Evolutionary conservation across 2,888 invertebrate genomes (phyloP), one percentile per base, ranked within the genome.

Genomic region (Lagria hirta): DNA sequence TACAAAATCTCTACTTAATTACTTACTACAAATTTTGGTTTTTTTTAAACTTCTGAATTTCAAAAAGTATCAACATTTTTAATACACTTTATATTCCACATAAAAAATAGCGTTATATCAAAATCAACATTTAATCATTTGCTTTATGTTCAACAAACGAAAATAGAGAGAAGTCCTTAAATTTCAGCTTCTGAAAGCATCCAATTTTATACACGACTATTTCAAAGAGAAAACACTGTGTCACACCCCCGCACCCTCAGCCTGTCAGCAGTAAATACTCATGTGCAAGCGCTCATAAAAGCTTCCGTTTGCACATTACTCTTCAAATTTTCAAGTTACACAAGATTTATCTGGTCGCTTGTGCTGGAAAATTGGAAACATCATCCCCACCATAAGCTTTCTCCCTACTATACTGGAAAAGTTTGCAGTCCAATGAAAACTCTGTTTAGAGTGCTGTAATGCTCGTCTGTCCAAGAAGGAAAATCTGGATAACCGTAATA

Each of bases 221-320:
- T 37, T 27, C 37, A 23, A 12, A 26, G 23, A 13, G 26, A 40
- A 32, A 22, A 40, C 32, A 30, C n/a, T n/a, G n/a, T n/a, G n/a
- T n/a, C n/a, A 11, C 26, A 6, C 26, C 32, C 32, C 32, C 30
- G 23, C 32, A 15, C 40, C 40, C n/a, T n/a, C 40, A 17, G 23
- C 32, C n/a, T n/a, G 30, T 40, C 40, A 40, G 40, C 40, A 24
- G 40, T 40, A 40, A 40, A 40, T 32, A 40, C 32, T 40, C 40
- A 23, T 40, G 23, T 32, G 32, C 40, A 30, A 21, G 24, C 22
- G 40, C 40, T 24, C 40, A 40, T 17, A 11, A 16, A 40, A 37
- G 26, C 21, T 10, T 23, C 24, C 17, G 24, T 32, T 15, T 10
- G 16, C 10, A 15, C 7, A 8, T n/a, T n/a, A n/a, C n/a, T n/a